These are phyloP conservation scores for Nannospalax galili DNA, from an alignment of 2,113 vertebrate genomes.

Conservation along the genomic window DNA sequence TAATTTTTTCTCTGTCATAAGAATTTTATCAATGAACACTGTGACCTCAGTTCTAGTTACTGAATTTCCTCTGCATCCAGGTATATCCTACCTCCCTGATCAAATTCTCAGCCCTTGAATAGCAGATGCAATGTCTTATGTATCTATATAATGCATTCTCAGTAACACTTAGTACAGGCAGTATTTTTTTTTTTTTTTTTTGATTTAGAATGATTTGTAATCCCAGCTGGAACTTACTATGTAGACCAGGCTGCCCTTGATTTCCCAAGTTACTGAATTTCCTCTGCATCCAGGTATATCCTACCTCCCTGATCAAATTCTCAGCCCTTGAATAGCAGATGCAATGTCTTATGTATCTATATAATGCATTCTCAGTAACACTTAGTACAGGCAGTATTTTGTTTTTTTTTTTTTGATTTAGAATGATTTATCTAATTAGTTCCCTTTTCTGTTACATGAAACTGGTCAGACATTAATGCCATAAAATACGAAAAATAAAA, in stretches of 20 bases:
- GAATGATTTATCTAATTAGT: neutral
- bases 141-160: neutral
- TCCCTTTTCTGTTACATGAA: neutral
- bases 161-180: neutral
- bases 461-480: neutral
- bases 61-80: neutral
- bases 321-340: neutral
- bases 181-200: neutral
- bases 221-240: too few relatives aligned
- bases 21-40: neutral
- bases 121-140: neutral
- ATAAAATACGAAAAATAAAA: conserved; percentile 50
- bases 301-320: conserved; percentile 5
- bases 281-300: neutral
- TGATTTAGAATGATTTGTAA: conserved; percentile 6
- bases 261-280: too few relatives aligned
- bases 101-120: neutral
- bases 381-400: neutral
- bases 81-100: neutral
- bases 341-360: neutral
- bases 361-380: neutral
- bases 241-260: too few relatives aligned
- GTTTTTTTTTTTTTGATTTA: neutral
- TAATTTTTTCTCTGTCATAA: neutral
- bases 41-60: neutral